Evolutionary conservation across 2,888 invertebrate species (phyloP).

Genomic region (Eupithecia exiguata): DNA sequence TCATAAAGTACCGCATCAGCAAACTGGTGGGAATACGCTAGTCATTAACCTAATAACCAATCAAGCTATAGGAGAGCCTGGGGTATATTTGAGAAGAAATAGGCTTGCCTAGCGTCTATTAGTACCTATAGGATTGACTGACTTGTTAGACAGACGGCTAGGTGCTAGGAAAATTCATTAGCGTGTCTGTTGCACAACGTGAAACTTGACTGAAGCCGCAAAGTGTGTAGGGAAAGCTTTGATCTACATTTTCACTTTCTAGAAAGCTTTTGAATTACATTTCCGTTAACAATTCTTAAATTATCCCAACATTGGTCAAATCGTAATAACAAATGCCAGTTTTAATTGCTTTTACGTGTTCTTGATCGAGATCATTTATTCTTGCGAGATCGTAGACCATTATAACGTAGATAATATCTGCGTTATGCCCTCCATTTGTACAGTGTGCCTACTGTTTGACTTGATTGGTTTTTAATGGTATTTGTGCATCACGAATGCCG

Average conservation of each 20-base stretch:
- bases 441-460: slow-evolving; percentile 18
- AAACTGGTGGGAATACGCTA: background rate
- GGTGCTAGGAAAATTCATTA: slow-evolving; percentile 6
- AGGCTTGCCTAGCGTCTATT: background rate
- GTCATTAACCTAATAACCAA: background rate
- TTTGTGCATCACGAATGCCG: slow-evolving; percentile 2
- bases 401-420: slow-evolving; percentile 18
- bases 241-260: slow-evolving; percentile 13
- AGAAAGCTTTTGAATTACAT: slow-evolving; percentile 9
- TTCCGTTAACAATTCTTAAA: slow-evolving; percentile 2
- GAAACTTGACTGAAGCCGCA: slow-evolving; percentile 10
- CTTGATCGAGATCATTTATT: slow-evolving; percentile 21
- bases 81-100: background rate
- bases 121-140: background rate
- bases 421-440: slow-evolving; percentile 24
- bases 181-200: slow-evolving; percentile 1
- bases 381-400: slow-evolving; percentile 23
- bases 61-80: background rate
- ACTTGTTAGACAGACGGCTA: background rate
- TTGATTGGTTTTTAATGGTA: slow-evolving; percentile 20
- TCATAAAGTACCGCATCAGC: no score
- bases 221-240: slow-evolving; percentile 10
- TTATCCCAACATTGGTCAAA: background rate
- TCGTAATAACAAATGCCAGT: slow-evolving; percentile 5
- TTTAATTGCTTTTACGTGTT: slow-evolving; percentile 23